phyloP scores from a whole-genome alignment of 2,888 invertebrate species.

The Trissoscelio sp. region DNA sequence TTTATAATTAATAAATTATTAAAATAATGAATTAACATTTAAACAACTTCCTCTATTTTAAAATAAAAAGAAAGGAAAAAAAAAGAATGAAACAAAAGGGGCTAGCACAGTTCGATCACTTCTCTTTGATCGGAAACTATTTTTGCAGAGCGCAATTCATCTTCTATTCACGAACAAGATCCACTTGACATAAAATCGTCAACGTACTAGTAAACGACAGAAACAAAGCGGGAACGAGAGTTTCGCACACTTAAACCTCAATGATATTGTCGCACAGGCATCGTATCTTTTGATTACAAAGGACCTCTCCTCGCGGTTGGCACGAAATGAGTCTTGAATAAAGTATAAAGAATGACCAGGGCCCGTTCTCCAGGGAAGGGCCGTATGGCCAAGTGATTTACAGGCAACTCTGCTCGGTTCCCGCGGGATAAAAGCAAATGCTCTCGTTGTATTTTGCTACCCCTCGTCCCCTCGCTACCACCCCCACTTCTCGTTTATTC shows the following conservation, averaged over 20 bases:
- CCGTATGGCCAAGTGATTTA: neutral
- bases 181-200: slow-evolving; percentile 6
- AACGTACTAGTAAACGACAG: neutral
- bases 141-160: slow-evolving; percentile 9
- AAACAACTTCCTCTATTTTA: too few species aligned
- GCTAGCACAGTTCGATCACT: too few species aligned
- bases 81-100: too few species aligned
- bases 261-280: slow-evolving; percentile 10
- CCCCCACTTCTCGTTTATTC: too few species aligned
- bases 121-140: neutral
- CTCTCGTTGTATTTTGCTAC: too few species aligned
- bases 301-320: neutral
- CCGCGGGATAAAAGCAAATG: too few species aligned
- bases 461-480: too few species aligned
- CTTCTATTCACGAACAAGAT: slow-evolving; percentile 5
- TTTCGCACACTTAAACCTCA: slow-evolving; percentile 4
- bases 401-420: too few species aligned
- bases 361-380: slow-evolving; percentile 40
- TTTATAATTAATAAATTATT: too few species aligned
- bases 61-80: too few species aligned
- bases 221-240: neutral
- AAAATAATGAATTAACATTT: too few species aligned
- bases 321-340: slow-evolving; percentile 76
- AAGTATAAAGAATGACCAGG: slow-evolving; percentile 74
- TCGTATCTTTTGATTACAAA: slow-evolving; percentile 29